These are phyloP conservation scores for Pocillopora grandis DNA, from an alignment of 92 coral and sea anemone genomes.

Conservation along the genomic window DNA sequence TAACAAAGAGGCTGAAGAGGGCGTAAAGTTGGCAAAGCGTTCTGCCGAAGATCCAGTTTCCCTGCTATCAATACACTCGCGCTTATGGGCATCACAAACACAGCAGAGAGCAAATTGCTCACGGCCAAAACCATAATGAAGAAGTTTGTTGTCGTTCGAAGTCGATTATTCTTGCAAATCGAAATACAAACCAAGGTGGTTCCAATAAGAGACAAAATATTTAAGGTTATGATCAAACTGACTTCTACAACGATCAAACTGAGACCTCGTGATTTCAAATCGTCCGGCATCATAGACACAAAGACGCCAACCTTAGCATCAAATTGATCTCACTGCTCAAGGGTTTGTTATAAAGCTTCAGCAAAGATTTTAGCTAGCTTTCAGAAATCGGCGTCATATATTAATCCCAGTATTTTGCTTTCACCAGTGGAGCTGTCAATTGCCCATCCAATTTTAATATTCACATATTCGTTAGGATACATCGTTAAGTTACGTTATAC, in stretches of 20 bases:
- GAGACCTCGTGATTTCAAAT: background rate
- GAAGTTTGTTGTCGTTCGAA: background rate
- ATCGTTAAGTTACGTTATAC: background rate
- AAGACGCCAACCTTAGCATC: too few species aligned
- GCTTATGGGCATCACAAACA: background rate
- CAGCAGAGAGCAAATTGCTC: background rate
- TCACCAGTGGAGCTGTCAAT: too few species aligned
- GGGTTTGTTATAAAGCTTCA: too few species aligned
- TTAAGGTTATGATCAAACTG: background rate
- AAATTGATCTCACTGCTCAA: too few species aligned
- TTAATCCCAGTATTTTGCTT: too few species aligned
- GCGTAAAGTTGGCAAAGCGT: background rate
- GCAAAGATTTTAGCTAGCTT: too few species aligned
- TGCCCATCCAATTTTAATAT: too few species aligned
- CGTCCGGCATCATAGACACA: conserved; percentile 1
- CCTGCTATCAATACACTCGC: background rate
- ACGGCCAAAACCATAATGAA: background rate
- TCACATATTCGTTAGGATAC: background rate
- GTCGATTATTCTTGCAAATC: background rate
- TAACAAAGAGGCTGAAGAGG: background rate
- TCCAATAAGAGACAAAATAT: background rate
- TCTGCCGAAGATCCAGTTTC: background rate
- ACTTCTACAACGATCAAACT: background rate
- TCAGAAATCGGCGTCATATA: too few species aligned
- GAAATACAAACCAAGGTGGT: background rate